A percentile compares a stretch with the other conserved stretches of the same genome.
Evolutionary conservation across 2,113 vertebrate species (phyloP).

Genomic region (Grallaria varia): DNA sequence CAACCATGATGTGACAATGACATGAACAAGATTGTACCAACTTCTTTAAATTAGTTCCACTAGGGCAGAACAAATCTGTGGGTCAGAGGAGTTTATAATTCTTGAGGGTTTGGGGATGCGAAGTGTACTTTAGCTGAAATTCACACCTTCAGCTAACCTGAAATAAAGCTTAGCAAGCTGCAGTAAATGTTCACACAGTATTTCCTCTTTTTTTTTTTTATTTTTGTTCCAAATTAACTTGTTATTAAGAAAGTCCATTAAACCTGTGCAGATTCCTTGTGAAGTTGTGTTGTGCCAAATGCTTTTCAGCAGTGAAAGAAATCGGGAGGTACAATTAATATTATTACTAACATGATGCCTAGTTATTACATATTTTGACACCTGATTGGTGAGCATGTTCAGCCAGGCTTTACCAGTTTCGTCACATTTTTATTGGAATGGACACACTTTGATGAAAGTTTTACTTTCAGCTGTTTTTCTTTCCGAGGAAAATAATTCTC

Average conservation of each 20-base stretch:
- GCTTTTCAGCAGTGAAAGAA: background rate
- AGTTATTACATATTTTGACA: background rate
- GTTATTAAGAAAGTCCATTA: background rate
- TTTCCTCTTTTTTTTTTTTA: background rate
- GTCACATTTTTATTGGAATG: background rate
- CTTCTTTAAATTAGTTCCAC: background rate
- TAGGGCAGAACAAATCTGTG: background rate
- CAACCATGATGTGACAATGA: background rate
- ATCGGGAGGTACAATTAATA: background rate
- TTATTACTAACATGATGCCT: background rate
- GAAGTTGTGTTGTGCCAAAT: background rate
- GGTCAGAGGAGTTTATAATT: background rate
- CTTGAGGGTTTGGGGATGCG: background rate
- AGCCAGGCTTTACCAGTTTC: background rate
- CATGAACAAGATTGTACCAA: background rate
- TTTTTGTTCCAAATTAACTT: background rate
- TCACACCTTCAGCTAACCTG: background rate
- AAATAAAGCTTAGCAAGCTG: background rate
- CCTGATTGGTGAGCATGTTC: background rate
- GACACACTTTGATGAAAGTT: background rate
- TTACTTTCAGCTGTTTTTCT: background rate
- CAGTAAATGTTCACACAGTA: background rate
- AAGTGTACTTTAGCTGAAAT: background rate
- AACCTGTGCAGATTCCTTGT: background rate
- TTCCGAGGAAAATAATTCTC: background rate